Evolutionary conservation across 1,140 invertebrate species (phyloP).

Genomic region (Cataglyphis hispanica): DNA sequence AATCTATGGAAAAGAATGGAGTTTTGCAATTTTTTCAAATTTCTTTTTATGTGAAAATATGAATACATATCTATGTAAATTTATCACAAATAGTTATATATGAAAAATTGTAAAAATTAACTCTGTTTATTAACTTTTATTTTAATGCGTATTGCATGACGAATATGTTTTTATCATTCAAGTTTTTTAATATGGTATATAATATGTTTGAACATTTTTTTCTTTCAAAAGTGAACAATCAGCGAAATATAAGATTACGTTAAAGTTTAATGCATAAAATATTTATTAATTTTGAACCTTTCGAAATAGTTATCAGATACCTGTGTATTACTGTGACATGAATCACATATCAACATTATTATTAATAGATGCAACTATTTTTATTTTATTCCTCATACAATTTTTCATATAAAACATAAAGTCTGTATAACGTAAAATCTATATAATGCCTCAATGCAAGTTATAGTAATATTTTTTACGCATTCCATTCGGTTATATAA

Average conservation of each 20-base stretch:
- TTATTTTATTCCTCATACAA: too few relatives aligned
- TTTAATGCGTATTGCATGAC: background rate
- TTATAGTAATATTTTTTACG: background rate
- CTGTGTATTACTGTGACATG: background rate
- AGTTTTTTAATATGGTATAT: background rate
- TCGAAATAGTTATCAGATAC: background rate
- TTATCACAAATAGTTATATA: background rate
- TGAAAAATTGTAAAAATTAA: background rate
- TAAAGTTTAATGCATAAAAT: background rate
- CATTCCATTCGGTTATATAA: conserved; percentile 32
- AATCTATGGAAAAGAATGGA: background rate
- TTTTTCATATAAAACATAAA: background rate
- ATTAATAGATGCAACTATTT: too few relatives aligned
- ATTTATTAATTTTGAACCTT: conserved; percentile 11
- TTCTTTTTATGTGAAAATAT: background rate
- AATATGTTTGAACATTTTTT: background rate
- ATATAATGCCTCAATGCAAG: background rate
- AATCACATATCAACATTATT: too few relatives aligned
- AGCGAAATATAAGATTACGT: background rate
- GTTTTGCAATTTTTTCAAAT: background rate
- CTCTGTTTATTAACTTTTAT: background rate
- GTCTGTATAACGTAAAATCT: background rate
- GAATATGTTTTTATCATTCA: background rate
- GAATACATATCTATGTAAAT: background rate
- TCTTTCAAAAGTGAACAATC: background rate